phyloP scores from a whole-genome alignment of 2,113 vertebrate species.

The Oryzias woworae region DNA sequence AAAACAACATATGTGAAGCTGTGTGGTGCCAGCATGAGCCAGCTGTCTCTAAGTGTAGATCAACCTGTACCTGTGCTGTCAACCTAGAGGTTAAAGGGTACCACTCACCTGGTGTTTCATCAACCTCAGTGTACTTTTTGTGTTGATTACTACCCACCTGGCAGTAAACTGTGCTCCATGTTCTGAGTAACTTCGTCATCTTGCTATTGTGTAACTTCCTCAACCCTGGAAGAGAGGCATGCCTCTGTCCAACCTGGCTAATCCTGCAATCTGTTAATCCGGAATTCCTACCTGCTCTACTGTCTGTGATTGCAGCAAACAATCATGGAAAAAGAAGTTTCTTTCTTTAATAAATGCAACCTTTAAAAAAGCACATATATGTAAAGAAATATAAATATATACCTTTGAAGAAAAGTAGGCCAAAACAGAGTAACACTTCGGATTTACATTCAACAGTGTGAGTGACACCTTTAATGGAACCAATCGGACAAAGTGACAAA shows the following conservation, averaged over 20 bases:
- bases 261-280: constrained; percentile 72
- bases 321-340: background rate
- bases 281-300: constrained; percentile 21
- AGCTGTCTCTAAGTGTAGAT: constrained; percentile 33
- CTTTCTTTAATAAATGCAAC: background rate
- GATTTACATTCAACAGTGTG: background rate
- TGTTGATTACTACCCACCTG: constrained; percentile 22
- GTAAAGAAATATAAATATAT: background rate
- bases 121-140: background rate
- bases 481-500: background rate
- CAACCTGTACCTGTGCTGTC: constrained; percentile 4
- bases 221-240: constrained; percentile 30
- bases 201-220: constrained; percentile 51
- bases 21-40: constrained; percentile 21
- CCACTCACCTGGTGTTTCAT: background rate
- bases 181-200: constrained; percentile 19
- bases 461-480: background rate
- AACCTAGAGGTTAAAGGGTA: background rate
- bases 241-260: constrained; percentile 44
- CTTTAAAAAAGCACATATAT: background rate
- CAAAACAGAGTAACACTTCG: background rate
- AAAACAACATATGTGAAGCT: constrained; percentile 47
- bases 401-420: background rate
- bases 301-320: constrained; percentile 10
- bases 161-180: constrained; percentile 35